A percentile compares a stretch with the other conserved stretches of the same genome.
These are phyloP conservation scores for Morus bassanus DNA, from an alignment of 2,797 vertebrate genomes.

Conservation along the genomic window DNA sequence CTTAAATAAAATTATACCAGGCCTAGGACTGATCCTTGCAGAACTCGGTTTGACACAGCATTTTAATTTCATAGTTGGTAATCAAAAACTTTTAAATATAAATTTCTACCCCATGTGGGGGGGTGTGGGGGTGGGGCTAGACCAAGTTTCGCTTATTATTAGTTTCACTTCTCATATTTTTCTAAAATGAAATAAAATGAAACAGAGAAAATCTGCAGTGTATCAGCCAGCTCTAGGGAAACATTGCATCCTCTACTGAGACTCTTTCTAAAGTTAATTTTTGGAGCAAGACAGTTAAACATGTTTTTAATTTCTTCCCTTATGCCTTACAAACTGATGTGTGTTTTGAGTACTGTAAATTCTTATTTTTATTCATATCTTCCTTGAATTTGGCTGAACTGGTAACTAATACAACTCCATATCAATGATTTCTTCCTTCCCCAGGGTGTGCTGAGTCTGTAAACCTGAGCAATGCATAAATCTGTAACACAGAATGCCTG, in stretches of 20 bases:
- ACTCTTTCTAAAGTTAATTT: not conserved
- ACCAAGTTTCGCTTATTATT: not conserved
- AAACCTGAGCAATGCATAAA: not conserved
- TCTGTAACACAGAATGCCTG: not conserved
- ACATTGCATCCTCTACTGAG: not conserved
- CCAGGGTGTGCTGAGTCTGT: not conserved
- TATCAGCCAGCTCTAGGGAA: not conserved
- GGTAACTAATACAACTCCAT: not conserved
- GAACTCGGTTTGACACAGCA: not conserved
- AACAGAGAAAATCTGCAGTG: not conserved
- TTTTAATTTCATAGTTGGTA: not conserved
- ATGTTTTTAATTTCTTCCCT: not conserved
- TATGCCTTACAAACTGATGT: not conserved
- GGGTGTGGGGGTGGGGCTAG: not conserved
- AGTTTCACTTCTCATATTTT: not conserved
- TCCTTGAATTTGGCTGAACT: not conserved
- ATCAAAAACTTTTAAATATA: not conserved
- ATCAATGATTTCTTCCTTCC: not conserved
- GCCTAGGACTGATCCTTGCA: not conserved
- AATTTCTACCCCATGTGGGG: not conserved
- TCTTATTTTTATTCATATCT: not conserved
- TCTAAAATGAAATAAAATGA: not conserved
- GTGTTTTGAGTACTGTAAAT: not conserved
- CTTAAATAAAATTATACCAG: not conserved
- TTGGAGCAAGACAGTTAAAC: not conserved